phyloP scores from a whole-genome alignment of 1,140 invertebrate genomes.

The Linepithema humile region DNA sequence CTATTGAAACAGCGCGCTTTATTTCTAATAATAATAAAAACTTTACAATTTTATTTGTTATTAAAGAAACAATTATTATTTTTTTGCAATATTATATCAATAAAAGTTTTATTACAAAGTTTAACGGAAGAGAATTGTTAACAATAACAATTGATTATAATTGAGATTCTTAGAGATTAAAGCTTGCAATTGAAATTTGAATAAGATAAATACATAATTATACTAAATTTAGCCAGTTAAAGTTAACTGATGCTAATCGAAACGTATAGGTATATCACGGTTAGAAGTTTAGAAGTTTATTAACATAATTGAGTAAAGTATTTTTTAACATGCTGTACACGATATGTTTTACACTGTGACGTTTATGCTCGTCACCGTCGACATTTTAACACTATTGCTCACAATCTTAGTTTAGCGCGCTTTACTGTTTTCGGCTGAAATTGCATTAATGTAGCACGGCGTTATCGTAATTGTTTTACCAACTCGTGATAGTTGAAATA shows the following conservation, averaged over 20 bases:
- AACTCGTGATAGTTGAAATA: slow-evolving; percentile 30
- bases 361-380: slow-evolving; percentile 1
- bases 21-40: too few relatives aligned
- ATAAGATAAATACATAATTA: not conserved
- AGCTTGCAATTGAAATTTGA: not conserved
- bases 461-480: slow-evolving; percentile 45
- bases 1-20: too few relatives aligned
- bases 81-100: too few relatives aligned
- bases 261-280: not conserved
- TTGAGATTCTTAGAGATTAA: not conserved
- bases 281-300: not conserved
- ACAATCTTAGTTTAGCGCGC: not conserved
- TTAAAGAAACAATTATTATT: too few relatives aligned
- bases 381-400: slow-evolving; percentile 19
- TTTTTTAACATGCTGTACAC: not conserved
- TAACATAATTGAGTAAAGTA: not conserved
- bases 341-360: slow-evolving; percentile 22
- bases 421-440: slow-evolving; percentile 24
- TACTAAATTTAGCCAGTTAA: not conserved
- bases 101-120: too few relatives aligned
- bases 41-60: too few relatives aligned
- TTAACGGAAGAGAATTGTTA: too few relatives aligned
- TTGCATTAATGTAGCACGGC: slow-evolving; percentile 37
- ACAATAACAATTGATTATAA: not conserved
- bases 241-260: not conserved